Percentiles rank a stretch among this genome's conserved stretches.
Evolutionary conservation across 2,797 vertebrate genomes (phyloP).

Genomic region (Hyperoplus immaculatus): DNA sequence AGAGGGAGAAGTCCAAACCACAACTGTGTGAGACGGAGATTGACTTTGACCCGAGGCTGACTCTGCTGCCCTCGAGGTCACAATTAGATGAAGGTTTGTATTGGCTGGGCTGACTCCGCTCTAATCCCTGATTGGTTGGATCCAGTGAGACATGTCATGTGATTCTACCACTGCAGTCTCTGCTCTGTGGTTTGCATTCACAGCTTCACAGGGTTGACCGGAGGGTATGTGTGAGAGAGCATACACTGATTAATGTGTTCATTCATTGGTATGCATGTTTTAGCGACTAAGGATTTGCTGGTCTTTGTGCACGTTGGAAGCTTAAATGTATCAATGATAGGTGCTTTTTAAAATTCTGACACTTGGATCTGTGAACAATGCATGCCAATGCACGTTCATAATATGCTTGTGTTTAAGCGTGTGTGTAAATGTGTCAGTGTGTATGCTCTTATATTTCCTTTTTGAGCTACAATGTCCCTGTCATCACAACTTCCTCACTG

Average conservation of each 20-base stretch:
- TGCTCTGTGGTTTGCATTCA: conserved; percentile 22
- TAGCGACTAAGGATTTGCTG: not conserved
- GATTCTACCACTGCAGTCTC: not conserved
- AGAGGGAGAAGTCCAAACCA: conserved; percentile 14
- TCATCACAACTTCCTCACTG: conserved; percentile 56
- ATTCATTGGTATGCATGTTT: conserved; percentile 12
- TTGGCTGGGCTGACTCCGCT: conserved; percentile 27
- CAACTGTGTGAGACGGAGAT: conserved; percentile 27
- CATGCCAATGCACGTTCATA: conserved; percentile 3
- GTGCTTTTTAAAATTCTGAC: not conserved
- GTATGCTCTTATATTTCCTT: conserved; percentile 10
- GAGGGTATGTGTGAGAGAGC: conserved; percentile 10
- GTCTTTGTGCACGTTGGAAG: not conserved
- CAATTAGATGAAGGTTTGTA: conserved; percentile 48
- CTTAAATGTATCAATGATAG: not conserved
- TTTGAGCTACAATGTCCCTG: conserved; percentile 33
- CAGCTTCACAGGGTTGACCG: conserved; percentile 4
- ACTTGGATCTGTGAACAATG: not conserved
- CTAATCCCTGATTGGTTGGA: conserved; percentile 54
- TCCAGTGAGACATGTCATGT: conserved; percentile 44
- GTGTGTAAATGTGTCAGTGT: not conserved
- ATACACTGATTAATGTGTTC: not conserved
- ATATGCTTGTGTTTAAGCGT: not conserved
- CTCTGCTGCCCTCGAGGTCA: conserved; percentile 14
- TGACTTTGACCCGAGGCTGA: conserved; percentile 49